A percentile compares a stretch with the other conserved stretches of the same genome.
Conservation (phyloP, 1,140 invertebrate species). For the Drosophila micromelanica region DNA sequence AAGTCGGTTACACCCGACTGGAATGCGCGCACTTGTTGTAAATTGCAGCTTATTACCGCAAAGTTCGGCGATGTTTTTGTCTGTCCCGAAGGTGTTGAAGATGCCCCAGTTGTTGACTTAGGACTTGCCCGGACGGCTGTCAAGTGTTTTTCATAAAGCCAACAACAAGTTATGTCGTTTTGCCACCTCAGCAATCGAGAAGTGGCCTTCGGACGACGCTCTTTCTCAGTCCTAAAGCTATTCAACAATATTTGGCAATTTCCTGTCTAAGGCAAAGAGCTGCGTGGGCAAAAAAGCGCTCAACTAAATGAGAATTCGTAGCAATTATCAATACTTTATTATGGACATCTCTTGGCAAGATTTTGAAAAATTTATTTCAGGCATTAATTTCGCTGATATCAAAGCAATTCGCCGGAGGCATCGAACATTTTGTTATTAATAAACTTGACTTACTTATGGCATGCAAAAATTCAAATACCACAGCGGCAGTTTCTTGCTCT, state of each 20-base stretch:
- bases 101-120: constrained; percentile 60
- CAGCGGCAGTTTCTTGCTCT: no score
- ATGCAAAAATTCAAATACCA: no score
- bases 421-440: no score
- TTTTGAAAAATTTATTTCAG: no score
- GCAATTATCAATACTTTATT: background rate
- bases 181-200: constrained; percentile 49
- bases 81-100: background rate
- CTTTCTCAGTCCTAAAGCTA: background rate
- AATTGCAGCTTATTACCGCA: constrained; percentile 70
- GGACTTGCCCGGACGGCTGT: constrained; percentile 25
- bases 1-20: no score
- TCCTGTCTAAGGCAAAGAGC: background rate
- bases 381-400: no score
- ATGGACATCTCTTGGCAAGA: background rate
- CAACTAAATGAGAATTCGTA: background rate
- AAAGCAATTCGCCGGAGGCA: no score
- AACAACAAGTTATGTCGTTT: constrained; percentile 44
- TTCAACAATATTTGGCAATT: constrained; percentile 1
- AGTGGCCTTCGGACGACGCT: constrained; percentile 16
- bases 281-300: constrained; percentile 1
- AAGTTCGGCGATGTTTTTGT: constrained; percentile 42
- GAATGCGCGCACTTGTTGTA: background rate
- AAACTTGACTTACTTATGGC: no score
- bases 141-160: constrained; percentile 52